Conservation (phyloP, 2,797 vertebrate genomes). For the Merluccius polli region DNA sequence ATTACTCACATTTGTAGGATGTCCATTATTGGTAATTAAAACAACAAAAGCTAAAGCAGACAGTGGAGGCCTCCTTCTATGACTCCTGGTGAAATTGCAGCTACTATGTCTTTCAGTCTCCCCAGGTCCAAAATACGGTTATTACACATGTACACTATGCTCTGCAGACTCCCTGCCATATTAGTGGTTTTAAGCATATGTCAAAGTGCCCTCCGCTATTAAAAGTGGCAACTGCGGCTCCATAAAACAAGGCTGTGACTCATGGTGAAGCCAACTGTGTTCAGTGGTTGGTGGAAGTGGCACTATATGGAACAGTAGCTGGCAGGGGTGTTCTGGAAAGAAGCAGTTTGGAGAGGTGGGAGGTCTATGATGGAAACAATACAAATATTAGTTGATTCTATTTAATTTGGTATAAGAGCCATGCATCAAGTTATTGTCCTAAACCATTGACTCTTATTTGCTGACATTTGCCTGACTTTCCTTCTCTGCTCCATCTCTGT, state of each 20-base stretch:
- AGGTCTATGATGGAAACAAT: background rate
- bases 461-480: background rate
- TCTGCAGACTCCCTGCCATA: constrained; percentile 49
- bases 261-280: constrained; percentile 58
- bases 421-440: background rate
- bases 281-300: constrained; percentile 63
- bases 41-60: constrained; percentile 44
- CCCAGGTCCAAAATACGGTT: constrained; percentile 24
- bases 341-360: background rate
- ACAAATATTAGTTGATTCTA: background rate
- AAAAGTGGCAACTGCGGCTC: constrained; percentile 59
- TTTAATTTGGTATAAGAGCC: background rate
- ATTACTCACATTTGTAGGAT: constrained; percentile 56
- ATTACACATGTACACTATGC: constrained; percentile 39
- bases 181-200: constrained; percentile 58
- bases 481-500: background rate
- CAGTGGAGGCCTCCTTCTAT: constrained; percentile 36
- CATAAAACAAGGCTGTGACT: constrained; percentile 63
- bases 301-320: constrained; percentile 53
- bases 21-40: constrained; percentile 48
- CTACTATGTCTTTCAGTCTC: constrained; percentile 24
- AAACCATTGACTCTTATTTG: background rate
- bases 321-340: constrained; percentile 13
- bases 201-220: constrained; percentile 53
- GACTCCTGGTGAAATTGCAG: constrained; percentile 22